Conservation (phyloP, 2,113 vertebrate species). For the Chitala chitala region DNA sequence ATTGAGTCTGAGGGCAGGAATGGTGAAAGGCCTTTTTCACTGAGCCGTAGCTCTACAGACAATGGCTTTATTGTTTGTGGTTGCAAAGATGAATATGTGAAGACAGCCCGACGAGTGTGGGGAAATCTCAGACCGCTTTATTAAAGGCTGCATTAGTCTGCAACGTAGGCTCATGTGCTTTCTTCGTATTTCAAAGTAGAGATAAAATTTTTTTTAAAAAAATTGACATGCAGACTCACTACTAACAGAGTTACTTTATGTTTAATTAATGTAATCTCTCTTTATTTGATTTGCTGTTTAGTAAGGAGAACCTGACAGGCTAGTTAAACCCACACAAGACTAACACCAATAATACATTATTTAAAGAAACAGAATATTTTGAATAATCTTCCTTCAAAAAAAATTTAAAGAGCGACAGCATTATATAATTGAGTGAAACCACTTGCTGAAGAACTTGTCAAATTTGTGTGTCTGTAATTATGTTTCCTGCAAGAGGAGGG, state of each 20-base stretch:
- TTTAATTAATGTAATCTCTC: too few species aligned
- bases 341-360: too few species aligned
- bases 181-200: background rate
- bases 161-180: background rate
- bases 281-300: too few species aligned
- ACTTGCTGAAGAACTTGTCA: background rate
- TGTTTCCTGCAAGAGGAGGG: background rate
- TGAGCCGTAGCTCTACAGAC: background rate
- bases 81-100: conserved; percentile 23
- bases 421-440: background rate
- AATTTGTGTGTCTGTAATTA: background rate
- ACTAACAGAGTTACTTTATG: too few species aligned
- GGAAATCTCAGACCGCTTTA: background rate
- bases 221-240: background rate
- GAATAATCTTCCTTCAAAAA: conserved; percentile 1
- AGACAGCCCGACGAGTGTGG: background rate
- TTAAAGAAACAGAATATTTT: background rate
- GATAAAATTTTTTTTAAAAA: background rate
- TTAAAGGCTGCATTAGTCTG: conserved; percentile 13
- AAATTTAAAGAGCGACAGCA: background rate
- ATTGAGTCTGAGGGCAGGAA: conserved; percentile 12
- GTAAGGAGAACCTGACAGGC: too few species aligned
- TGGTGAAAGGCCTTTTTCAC: conserved; percentile 2
- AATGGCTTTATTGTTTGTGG: conserved; percentile 8
- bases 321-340: too few species aligned